Base-by-base conservation (phyloP, 1,140 invertebrate genomes). In the Leptinotarsa undecemlineata region DNA sequence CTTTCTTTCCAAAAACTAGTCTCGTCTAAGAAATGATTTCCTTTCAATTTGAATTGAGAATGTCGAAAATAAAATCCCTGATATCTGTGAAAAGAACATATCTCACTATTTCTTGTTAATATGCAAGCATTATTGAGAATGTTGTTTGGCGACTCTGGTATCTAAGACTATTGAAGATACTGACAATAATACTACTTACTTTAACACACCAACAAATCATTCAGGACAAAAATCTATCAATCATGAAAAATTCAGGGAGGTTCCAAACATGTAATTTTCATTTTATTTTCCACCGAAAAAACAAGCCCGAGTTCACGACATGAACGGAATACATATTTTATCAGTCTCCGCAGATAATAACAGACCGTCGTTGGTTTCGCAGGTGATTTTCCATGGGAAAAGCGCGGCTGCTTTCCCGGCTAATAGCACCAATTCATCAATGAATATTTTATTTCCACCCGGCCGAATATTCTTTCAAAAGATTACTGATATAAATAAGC, bases 351-450 rank as follows among this genome's bases (percentile, higher is more conserved):
- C 72, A 76, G 75, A 76, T 76, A 76, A 76, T 76, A 68, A 76
- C 72, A 76, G 21, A 66, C 71, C 63, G 60, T 71, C 48, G 14
- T 48, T 19, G 33, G 33, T 64, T 78, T 75, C 72, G 66, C 76
- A 78, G 74, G 76, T 77, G 74, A 78, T 76, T 75, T 78, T 75
- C 76, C 72, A 75, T 78, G 76, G 76, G 76, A 78, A 78, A 75
- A 71, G 67, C 61, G 63, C 76, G 74, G 74, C 76, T 75, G 76
- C 33, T 57, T 48, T 48, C 15, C 68, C 57, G 63, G 69, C 74
- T 75, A 75, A 78, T 75, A 78, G 76, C 76, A 23, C 57, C 76
- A 71, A 78, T 78, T 75, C 76, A 75, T 78, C 76, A 75, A 78
- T 78, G 67, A 78, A 78, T 78, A 78, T 78, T 78, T 78, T 73